phyloP scores from a whole-genome alignment of 2,113 vertebrate genomes.

The Regulus satrapa region DNA sequence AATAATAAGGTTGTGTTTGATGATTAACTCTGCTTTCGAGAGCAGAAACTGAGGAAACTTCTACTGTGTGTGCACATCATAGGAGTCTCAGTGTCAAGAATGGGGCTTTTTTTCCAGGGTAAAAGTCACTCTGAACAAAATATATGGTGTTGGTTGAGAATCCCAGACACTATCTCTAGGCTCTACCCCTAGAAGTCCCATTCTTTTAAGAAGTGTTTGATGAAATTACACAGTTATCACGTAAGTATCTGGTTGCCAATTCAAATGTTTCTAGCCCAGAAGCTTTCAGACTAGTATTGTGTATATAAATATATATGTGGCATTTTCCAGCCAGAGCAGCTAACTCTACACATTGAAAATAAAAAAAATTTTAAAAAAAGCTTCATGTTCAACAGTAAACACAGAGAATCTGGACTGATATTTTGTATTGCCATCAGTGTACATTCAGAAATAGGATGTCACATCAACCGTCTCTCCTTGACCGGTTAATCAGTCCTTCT shows the following conservation, averaged over 20 bases:
- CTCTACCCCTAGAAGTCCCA: background rate
- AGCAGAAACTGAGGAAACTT: background rate
- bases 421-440: background rate
- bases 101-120: background rate
- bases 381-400: background rate
- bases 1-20: background rate
- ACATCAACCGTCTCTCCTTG: background rate
- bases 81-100: background rate
- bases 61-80: background rate
- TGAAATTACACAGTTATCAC: background rate
- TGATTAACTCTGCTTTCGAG: background rate
- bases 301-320: no score
- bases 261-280: background rate
- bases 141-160: background rate
- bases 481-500: background rate
- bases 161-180: background rate
- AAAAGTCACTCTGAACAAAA: background rate
- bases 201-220: background rate
- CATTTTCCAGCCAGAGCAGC: background rate
- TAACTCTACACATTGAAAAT: background rate
- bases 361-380: background rate
- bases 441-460: background rate
- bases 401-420: background rate
- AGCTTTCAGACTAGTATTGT: background rate
- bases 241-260: background rate